Conservation (phyloP, 2,113 vertebrate species). For the Phaetusa simplex region DNA sequence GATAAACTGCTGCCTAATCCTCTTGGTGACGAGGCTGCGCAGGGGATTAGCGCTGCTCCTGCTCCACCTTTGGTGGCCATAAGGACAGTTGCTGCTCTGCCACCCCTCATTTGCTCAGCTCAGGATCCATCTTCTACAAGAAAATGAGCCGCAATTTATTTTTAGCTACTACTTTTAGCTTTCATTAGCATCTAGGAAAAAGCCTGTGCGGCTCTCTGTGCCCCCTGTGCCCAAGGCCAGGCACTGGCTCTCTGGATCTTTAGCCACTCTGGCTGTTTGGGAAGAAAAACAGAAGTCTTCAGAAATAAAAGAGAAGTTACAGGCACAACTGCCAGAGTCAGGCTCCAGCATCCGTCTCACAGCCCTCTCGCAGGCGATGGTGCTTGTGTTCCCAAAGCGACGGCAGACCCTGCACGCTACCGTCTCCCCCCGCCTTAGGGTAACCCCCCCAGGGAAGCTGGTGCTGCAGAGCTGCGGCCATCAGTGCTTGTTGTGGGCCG, state of each 20-base stretch:
- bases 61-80: background rate
- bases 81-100: background rate
- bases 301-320: background rate
- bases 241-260: background rate
- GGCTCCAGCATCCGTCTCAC: background rate
- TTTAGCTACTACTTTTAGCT: background rate
- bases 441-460: rapidly evolving
- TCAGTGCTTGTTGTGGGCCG: background rate
- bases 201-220: background rate
- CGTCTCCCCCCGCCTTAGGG: rapidly evolving
- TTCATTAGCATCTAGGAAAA: background rate
- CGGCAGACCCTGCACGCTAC: rapidly evolving
- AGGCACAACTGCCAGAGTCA: background rate
- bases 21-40: background rate
- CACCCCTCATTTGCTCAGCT: background rate
- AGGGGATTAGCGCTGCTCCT: background rate
- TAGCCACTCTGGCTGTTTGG: background rate
- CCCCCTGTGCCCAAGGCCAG: background rate
- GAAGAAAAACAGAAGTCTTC: background rate
- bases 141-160: background rate
- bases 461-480: background rate
- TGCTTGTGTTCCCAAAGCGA: background rate
- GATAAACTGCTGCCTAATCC: slow-evolving; percentile 9
- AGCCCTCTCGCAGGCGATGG: rapidly evolving
- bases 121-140: background rate